Percentiles rank a stretch among this genome's conserved stretches.
Conservation (phyloP, 2,113 vertebrate species). For the Porphyrio hochstetteri region DNA sequence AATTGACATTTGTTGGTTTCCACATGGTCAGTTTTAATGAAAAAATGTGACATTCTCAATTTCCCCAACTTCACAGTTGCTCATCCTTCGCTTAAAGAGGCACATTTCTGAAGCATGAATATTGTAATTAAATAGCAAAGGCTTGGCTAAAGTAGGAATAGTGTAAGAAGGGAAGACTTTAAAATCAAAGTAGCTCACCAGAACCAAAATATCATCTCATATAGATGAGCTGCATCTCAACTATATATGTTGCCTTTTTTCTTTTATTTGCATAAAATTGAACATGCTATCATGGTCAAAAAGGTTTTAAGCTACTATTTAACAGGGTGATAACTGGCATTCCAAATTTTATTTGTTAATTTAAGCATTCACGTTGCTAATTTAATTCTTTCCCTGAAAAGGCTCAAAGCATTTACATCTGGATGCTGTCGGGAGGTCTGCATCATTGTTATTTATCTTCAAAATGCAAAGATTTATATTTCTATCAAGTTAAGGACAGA, state of each 20-base stretch:
- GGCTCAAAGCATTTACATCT: neutral
- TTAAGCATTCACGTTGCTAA: neutral
- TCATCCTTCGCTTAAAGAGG: neutral
- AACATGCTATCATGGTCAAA: neutral
- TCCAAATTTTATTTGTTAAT: neutral
- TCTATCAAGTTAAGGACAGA: neutral
- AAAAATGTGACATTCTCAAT: neutral
- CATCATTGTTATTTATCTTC: neutral
- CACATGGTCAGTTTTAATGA: conserved; percentile 29
- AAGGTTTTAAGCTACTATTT: neutral
- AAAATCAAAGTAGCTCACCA: neutral
- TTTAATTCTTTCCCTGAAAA: conserved; percentile 1
- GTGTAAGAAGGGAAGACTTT: neutral
- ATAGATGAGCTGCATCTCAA: neutral
- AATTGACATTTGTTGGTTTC: conserved; percentile 7
- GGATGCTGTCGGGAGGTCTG: neutral
- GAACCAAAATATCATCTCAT: neutral
- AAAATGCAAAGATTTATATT: neutral
- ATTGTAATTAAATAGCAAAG: neutral
- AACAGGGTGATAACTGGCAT: neutral
- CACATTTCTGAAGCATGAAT: neutral
- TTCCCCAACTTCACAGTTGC: neutral
- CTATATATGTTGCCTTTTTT: neutral
- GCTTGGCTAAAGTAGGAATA: neutral
- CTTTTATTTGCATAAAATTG: neutral